Evolutionary conservation across 2,888 invertebrate species (phyloP).

Genomic region (Morinoia aosen): DNA sequence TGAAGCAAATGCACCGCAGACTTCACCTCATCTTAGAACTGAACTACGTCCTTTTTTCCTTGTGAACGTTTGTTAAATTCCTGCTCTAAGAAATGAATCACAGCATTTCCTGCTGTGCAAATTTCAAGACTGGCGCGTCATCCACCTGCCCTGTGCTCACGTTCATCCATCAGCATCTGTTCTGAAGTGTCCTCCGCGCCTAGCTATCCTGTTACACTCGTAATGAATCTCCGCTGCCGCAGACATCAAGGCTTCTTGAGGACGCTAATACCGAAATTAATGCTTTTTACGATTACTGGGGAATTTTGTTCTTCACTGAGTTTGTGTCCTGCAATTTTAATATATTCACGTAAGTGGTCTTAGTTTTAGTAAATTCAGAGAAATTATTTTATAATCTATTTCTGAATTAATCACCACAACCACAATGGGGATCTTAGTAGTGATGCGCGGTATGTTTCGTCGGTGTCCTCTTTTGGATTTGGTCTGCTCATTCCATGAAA

Average conservation of each 20-base stretch:
- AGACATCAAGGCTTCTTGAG: background rate
- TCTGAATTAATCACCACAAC: too few species aligned
- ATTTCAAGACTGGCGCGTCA: background rate
- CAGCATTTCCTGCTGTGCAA: background rate
- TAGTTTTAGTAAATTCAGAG: too few species aligned
- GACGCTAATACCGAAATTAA: background rate
- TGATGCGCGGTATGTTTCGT: too few species aligned
- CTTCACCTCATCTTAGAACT: background rate
- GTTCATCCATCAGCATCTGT: conserved; percentile 47
- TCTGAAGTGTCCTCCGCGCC: conserved; percentile 28
- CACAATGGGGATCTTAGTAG: too few species aligned
- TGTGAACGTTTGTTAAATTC: background rate
- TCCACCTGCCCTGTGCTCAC: background rate
- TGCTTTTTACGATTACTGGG: background rate
- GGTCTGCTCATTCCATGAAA: too few species aligned
- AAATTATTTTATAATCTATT: too few species aligned
- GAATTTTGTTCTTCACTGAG: background rate
- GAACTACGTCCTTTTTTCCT: background rate
- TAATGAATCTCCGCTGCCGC: conserved; percentile 20
- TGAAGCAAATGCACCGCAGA: background rate
- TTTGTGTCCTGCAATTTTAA: background rate
- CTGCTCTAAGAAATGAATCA: background rate
- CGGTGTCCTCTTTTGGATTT: too few species aligned
- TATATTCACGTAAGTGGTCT: too few species aligned
- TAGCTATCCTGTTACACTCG: conserved; percentile 27